Evolutionary conservation across 1,140 invertebrate species (phyloP), one percentile per base, ranked within the genome.

Genomic region (Tetramorium parvispinum): DNA sequence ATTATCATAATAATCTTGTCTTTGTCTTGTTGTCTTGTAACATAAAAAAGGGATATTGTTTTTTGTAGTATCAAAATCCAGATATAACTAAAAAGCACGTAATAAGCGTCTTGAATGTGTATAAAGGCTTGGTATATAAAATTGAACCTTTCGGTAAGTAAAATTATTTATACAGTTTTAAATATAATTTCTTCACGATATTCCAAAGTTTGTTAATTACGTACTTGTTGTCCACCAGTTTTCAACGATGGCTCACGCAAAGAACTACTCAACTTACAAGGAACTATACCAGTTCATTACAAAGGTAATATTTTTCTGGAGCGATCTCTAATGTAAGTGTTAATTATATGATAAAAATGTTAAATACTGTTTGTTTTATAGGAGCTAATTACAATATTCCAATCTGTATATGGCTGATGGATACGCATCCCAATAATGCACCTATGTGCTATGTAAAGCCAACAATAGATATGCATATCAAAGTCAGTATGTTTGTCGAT

Each of bases 401-500:
- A 53, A 97, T 99, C 40, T 98, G 97, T 94, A 97, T 99, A 91
- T 99, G 98, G 98, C 93, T 99, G 43, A 97, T 99, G 97, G 98
- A 99, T 93, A 99, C 98, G 40, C 98, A 99, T 96, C 99, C 99
- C 1, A 97, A 98, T 93, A 98, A 99, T 95, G 98, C 99, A 24
- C 99, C 99, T n/a, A 98, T 99, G 94, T 99, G 99, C 93, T 99
- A 98, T 95, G 99, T 99, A 0, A 98, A 97, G 95, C 99, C 99
- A 55, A 99, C 99, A 6, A 85, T 96, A 75, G 98, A 98, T 86
- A 99, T 99, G 99, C 96, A 97, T 76, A 99, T 99, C 85, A 99
- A 99, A 96, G 97, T 97, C 24, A 99, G 98, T 21, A 97, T 97
- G 94, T 98, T 97, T 96, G 99, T 99, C 10, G 99, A 99, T 95